Evolutionary conservation across 2,113 vertebrate genomes (phyloP), one percentile per base, ranked within the genome.

Genomic region (Perca flavescens): DNA sequence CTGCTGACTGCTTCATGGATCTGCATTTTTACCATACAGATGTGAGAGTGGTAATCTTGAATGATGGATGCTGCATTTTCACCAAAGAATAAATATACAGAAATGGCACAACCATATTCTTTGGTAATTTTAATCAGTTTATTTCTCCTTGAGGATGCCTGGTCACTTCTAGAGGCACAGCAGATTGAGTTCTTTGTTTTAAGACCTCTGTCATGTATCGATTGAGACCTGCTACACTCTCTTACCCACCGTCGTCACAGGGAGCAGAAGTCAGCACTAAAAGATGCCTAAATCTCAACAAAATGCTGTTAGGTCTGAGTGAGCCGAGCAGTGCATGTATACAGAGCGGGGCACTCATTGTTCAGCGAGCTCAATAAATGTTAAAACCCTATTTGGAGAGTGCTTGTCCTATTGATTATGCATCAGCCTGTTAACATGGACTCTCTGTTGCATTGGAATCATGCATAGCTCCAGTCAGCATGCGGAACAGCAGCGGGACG

Each of bases 401-500:
- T 83, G 87, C 88, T 88, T 91, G 88, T 92, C 89, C 85, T 89
- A 90, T 93, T 85, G 90, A 93, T 93, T 93, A 93, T 91, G 90
- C 86, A 88, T 92, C 89, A 84, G 67, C 49, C 63, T 22, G 68
- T 49, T 88, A 92, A 89, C 87, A 64, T 77, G 67, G 79, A 47
- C 75, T 87, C 86, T 85, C 82, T 83, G 84, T 78, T 82, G 89
- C 80, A 77, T 62, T 74, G 75, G 79, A 77, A 68, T 79, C 61
- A 47, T 87, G 58, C 49, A 58, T 17, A 61, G 60, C 57, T 78
- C 78, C 60, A 84, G 58, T 71, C 79, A 61, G 65, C 14, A 56
- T 74, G 80, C 56, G 52, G 21, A 76, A 25, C 75, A 83, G 66
- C 46, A 43, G 19, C 3, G 3, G 36, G 31, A 66, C 6, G 47